Evolutionary conservation across 2,113 vertebrate species (phyloP).

Genomic region (Glaucidium brasilianum): DNA sequence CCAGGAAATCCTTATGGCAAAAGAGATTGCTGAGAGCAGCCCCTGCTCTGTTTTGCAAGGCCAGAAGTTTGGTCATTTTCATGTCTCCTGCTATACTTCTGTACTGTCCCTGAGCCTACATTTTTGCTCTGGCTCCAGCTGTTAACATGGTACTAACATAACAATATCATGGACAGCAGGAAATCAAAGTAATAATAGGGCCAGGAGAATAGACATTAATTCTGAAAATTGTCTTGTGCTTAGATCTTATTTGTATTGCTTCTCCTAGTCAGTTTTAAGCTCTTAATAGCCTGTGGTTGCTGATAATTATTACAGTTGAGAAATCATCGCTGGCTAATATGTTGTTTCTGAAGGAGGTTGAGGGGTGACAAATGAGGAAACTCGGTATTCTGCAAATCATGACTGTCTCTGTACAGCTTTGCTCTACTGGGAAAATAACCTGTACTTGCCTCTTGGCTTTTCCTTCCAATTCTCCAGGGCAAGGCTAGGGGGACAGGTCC

Average conservation of each 20-base stretch:
- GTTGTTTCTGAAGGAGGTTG: neutral
- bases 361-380: neutral
- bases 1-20: neutral
- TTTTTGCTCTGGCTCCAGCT: neutral
- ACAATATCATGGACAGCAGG: neutral
- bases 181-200: neutral
- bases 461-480: neutral
- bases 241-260: neutral
- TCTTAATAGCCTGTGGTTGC: neutral
- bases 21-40: neutral
- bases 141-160: neutral
- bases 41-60: neutral
- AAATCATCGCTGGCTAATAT: neutral
- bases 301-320: slow-evolving; percentile 32
- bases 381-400: neutral
- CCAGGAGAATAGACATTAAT: neutral
- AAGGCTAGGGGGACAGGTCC: neutral
- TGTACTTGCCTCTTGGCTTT: neutral
- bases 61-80: neutral
- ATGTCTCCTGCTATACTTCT: neutral
- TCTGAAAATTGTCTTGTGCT: neutral
- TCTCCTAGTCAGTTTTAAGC: neutral
- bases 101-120: neutral
- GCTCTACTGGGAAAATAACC: neutral
- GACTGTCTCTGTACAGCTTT: neutral